These are phyloP conservation scores for Bradypodion pumilum DNA, from an alignment of 2,797 vertebrate species.

Conservation along the genomic window DNA sequence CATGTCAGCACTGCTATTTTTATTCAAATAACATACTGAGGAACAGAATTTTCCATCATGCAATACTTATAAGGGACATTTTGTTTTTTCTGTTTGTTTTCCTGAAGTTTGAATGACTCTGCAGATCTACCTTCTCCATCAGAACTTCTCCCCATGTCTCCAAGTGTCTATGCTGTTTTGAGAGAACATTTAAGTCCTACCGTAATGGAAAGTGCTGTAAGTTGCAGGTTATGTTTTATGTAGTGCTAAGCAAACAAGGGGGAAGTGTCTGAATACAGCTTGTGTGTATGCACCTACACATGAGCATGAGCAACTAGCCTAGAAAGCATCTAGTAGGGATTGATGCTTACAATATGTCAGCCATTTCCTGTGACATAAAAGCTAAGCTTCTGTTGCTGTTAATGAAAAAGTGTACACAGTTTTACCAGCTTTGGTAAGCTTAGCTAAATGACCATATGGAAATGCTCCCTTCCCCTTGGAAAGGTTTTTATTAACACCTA, in stretches of 20 bases:
- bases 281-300: no score
- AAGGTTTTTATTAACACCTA: rapidly evolving
- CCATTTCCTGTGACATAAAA: background rate
- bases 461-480: no score
- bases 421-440: background rate
- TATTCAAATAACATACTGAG: background rate
- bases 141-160: constrained; percentile 92
- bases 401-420: background rate
- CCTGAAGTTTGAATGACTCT: constrained; percentile 77
- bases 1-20: background rate
- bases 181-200: constrained; percentile 87
- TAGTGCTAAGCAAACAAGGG: background rate
- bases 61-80: constrained; percentile 10
- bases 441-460: background rate
- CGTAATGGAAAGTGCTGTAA: constrained; percentile 86
- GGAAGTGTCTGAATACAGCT: no score
- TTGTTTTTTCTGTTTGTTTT: constrained; percentile 9
- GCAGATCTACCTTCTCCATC: constrained; percentile 83
- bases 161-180: constrained; percentile 90
- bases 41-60: background rate
- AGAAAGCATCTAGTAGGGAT: no score
- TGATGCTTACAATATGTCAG: background rate
- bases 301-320: no score
- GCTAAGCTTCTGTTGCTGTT: background rate
- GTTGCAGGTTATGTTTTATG: constrained; percentile 57